A percentile compares a stretch with the other conserved stretches of the same genome.
phyloP scores from a whole-genome alignment of 2,888 invertebrate genomes.

The Andrena trimmerana region DNA sequence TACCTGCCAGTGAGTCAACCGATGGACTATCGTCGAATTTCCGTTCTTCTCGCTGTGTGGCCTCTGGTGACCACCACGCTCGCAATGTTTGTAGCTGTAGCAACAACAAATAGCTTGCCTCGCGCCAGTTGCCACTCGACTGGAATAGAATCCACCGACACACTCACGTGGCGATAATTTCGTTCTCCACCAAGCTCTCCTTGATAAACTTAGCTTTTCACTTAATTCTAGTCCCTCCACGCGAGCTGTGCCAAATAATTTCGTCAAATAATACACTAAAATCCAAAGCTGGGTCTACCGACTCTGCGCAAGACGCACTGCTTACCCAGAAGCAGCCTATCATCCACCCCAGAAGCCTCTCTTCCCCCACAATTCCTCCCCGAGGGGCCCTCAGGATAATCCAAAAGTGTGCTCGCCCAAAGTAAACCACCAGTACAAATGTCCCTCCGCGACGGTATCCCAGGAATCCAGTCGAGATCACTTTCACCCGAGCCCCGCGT shows the following conservation, averaged over 20 bases:
- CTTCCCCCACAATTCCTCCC: neutral
- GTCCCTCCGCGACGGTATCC: neutral
- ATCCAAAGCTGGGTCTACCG: neutral
- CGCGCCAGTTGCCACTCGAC: neutral
- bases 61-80: neutral
- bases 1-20: conserved; percentile 55
- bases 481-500: conserved; percentile 18
- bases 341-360: neutral
- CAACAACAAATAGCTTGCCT: conserved; percentile 3
- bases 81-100: neutral
- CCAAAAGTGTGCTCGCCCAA: neutral
- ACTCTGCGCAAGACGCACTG: neutral
- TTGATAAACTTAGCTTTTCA: neutral
- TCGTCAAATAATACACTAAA: too few relatives aligned
- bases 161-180: neutral
- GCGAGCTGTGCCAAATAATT: too few relatives aligned
- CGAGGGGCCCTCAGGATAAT: neutral
- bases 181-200: neutral
- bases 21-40: conserved; percentile 43
- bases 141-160: neutral
- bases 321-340: neutral
- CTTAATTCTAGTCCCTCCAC: neutral
- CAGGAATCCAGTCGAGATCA: conserved; percentile 30
- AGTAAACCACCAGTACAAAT: neutral
- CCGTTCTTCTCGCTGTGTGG: conserved; percentile 8